Evolutionary conservation across 2,888 invertebrate genomes (phyloP), one percentile per base, ranked within the genome.

Genomic region (Heliconius erato): DNA sequence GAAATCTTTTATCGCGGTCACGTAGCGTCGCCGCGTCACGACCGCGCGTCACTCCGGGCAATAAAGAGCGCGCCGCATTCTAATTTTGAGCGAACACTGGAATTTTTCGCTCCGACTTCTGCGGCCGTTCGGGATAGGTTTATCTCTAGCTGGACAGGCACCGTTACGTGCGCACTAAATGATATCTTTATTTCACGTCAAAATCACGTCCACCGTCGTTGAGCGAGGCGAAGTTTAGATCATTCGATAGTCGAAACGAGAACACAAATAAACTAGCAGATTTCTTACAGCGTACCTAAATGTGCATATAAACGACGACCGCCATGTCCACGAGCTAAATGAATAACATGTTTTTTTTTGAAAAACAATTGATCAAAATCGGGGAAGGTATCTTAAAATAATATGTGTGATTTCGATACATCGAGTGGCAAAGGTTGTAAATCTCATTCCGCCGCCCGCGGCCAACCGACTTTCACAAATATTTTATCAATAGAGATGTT

Each of bases 1-100:
- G 94, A 95, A 95, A 95, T 96, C 96, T 96, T 95, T 96, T 96
- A 96, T 96, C 96, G 93, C 92, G 94, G 95, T 95, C 96, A 96
- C 96, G 96, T 96, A 95, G 92, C 93, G 89, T 91, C 90, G 93
- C 92, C 88, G 93, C 94, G 94, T 95, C 96, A 96, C 95, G 95
- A 95, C 90, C 93, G 94, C 93, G 90, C 94, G 94, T 95, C 95
- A 96, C 95, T 95, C 94, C 90, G 88, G 89, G 91, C 93, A 91
- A 94, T 95, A 95, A 95, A 95, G 92, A 92, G 90, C 92, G 91
- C 87, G 92, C 94, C 93, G 94, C 94, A 95, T 95, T 95, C 94
- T 95, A 94, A 95, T 94, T 95, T 92, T 89, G 91, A 91, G 94
- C 92, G 92, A 94, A 95, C 91, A 89, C 91, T 92, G 92, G 92